Percentiles rank a stretch among this genome's conserved stretches.
phyloP scores from a whole-genome alignment of 2,888 invertebrate species.

The Ferdinandea cuprea region DNA sequence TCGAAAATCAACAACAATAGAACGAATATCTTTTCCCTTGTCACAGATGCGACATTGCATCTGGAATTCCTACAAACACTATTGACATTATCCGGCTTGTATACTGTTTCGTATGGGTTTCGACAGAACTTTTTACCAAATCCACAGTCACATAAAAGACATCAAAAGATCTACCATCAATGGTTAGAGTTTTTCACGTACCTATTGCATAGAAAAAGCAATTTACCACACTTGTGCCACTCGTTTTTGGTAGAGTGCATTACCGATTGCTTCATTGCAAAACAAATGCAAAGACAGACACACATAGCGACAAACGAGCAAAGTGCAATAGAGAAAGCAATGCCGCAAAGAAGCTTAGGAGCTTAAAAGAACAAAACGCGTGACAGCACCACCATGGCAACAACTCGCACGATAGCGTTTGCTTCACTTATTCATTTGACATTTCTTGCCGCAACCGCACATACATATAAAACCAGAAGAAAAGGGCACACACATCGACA shows the following conservation, averaged over 20 bases:
- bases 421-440: slow-evolving; percentile 13
- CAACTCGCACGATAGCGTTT: background rate
- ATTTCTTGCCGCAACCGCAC: slow-evolving; percentile 34
- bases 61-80: too few species aligned
- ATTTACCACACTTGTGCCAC: slow-evolving; percentile 52
- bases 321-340: slow-evolving; percentile 2
- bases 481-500: background rate
- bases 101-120: too few species aligned
- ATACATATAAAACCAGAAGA: slow-evolving; percentile 22
- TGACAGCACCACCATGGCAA: background rate
- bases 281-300: slow-evolving; percentile 4
- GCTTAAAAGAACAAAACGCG: slow-evolving; percentile 18
- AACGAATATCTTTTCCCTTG: too few species aligned
- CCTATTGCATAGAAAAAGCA: slow-evolving; percentile 13
- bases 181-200: slow-evolving; percentile 15
- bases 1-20: too few species aligned
- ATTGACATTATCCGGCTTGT: too few species aligned
- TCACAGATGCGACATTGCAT: too few species aligned
- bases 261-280: slow-evolving; percentile 25
- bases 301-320: background rate
- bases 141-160: slow-evolving; percentile 31
- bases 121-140: too few species aligned
- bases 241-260: slow-evolving; percentile 8
- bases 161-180: slow-evolving; percentile 13
- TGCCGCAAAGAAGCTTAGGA: slow-evolving; percentile 21